phyloP scores from a whole-genome alignment of 2,888 invertebrate species.

The Sinodicranocentrus sp. region DNA sequence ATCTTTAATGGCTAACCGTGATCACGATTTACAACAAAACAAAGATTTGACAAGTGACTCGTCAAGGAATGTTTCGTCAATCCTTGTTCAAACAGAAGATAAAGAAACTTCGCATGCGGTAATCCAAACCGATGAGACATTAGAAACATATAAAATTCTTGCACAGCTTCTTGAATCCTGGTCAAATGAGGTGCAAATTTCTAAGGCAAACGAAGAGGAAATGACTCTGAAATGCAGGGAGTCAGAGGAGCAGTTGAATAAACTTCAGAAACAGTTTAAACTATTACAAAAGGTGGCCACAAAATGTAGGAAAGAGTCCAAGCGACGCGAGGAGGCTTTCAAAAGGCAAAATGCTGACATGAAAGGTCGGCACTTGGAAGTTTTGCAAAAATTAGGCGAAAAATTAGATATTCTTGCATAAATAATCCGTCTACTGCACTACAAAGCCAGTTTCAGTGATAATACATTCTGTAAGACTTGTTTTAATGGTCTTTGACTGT shows the following conservation, averaged over 20 bases:
- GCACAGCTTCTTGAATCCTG: slow-evolving; percentile 46
- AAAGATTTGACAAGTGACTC: background rate
- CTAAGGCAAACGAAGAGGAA: slow-evolving; percentile 70
- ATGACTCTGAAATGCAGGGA: slow-evolving; percentile 55
- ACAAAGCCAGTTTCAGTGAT: too few species aligned
- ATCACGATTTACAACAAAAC: background rate
- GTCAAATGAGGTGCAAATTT: slow-evolving; percentile 53
- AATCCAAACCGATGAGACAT: slow-evolving; percentile 74
- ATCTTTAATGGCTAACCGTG: slow-evolving; percentile 21
- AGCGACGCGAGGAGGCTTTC: slow-evolving; percentile 63
- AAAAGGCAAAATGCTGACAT: slow-evolving; percentile 45
- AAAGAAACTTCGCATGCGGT: slow-evolving; percentile 63
- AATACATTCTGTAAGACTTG: too few species aligned
- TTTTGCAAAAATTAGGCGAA: slow-evolving; percentile 49
- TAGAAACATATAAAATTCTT: slow-evolving; percentile 72
- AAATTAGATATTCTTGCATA: slow-evolving; percentile 57
- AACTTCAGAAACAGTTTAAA: slow-evolving; percentile 66
- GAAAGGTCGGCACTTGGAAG: slow-evolving; percentile 56
- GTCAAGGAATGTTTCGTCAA: slow-evolving; percentile 31
- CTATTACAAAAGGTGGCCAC: slow-evolving; percentile 64
- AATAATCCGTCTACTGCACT: slow-evolving; percentile 21
- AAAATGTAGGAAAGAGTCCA: slow-evolving; percentile 68
- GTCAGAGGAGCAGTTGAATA: slow-evolving; percentile 66
- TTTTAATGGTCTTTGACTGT: too few species aligned
- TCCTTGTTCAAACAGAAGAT: slow-evolving; percentile 52